Evolutionary conservation across 1,140 invertebrate genomes (phyloP).

Genomic region (Panulirus ornatus): DNA sequence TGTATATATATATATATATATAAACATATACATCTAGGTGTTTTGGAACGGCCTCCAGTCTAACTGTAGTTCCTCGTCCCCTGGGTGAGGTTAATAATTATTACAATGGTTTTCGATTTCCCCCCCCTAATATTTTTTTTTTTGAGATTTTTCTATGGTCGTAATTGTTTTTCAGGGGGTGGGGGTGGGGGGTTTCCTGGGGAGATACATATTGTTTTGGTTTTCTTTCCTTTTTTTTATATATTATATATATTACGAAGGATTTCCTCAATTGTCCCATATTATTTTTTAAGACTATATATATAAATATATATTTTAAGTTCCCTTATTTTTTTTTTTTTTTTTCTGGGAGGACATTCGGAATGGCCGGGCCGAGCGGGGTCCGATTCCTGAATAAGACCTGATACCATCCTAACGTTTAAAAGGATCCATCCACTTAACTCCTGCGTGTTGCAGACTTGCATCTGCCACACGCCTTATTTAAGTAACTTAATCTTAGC

Average conservation of each 20-base stretch:
- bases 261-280: background rate
- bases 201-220: too few relatives aligned
- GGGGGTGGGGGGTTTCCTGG: background rate
- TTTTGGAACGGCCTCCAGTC: constrained; percentile 13
- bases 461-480: background rate
- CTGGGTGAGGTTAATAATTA: background rate
- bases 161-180: background rate
- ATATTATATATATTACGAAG: background rate
- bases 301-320: too few relatives aligned
- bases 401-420: constrained; percentile 47
- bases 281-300: background rate
- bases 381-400: background rate
- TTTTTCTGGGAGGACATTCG: background rate
- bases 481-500: constrained; percentile 38
- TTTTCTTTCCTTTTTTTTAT: too few relatives aligned
- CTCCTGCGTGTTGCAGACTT: constrained; percentile 6
- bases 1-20: constrained; percentile 12
- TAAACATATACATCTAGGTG: background rate
- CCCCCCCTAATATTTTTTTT: background rate
- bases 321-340: too few relatives aligned
- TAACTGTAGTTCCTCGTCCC: background rate
- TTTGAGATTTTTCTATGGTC: background rate
- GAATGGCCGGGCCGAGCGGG: background rate
- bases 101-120: background rate
- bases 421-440: constrained; percentile 46